These are phyloP conservation scores for Nysson spinosus DNA, from an alignment of 2,888 invertebrate genomes.

Conservation along the genomic window DNA sequence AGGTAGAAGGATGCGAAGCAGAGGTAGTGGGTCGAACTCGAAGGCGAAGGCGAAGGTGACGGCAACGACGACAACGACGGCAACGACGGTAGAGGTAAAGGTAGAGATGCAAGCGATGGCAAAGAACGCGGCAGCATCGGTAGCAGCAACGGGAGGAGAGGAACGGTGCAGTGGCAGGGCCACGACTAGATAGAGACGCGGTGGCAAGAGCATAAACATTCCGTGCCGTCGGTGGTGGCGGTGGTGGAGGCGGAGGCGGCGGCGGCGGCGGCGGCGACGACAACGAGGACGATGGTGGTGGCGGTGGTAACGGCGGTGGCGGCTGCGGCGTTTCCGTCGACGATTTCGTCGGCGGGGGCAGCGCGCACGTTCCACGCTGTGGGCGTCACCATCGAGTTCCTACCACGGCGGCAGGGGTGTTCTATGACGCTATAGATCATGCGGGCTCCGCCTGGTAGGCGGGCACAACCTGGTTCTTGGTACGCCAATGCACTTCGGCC, in stretches of 20 bases:
- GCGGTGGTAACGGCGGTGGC: conserved; percentile 51
- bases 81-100: too few species aligned
- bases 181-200: conserved; percentile 73
- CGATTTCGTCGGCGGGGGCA: conserved; percentile 53
- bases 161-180: conserved; percentile 50
- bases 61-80: conserved; percentile 21
- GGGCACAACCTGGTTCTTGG: conserved; percentile 58
- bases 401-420: conserved; percentile 69
- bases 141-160: conserved; percentile 55
- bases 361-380: conserved; percentile 70
- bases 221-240: conserved; percentile 38
- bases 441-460: conserved; percentile 71
- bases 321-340: conserved; percentile 62
- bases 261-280: conserved; percentile 41
- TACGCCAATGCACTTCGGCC: conserved; percentile 54
- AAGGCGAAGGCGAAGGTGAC: conserved; percentile 37
- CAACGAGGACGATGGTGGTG: conserved; percentile 54
- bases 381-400: conserved; percentile 72
- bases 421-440: conserved; percentile 78
- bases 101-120: too few species aligned
- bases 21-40: too few species aligned
- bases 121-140: conserved; percentile 25
- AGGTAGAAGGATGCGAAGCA: conserved; percentile 52
- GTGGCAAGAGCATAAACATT: conserved; percentile 73
- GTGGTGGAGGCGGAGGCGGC: conserved; percentile 47